Conservation (phyloP, 1,140 invertebrate species). For the Armadillidium nasatum region DNA sequence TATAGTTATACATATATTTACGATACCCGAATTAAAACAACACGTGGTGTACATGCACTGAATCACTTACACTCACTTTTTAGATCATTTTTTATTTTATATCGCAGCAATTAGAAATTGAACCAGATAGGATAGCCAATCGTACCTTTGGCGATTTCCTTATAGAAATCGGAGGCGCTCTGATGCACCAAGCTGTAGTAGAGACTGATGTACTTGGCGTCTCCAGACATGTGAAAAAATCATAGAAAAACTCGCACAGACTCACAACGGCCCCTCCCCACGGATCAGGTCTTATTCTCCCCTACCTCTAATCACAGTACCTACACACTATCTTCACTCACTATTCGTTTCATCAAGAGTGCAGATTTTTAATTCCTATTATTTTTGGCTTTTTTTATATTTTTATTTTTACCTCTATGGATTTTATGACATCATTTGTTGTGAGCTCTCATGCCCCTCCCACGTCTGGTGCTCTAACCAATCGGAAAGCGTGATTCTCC, state of each 20-base stretch:
- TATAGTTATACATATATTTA: not conserved
- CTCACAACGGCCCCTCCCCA: conserved; percentile 45
- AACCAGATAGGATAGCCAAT: conserved; percentile 19
- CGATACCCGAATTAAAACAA: conserved; percentile 16
- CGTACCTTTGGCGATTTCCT: conserved; percentile 44
- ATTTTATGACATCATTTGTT: conserved; percentile 46
- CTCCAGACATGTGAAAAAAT: conserved; percentile 46
- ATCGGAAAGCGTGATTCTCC: conserved; percentile 31
- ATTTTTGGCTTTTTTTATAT: conserved; percentile 34
- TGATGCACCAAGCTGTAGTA: conserved; percentile 45
- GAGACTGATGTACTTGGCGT: conserved; percentile 46
- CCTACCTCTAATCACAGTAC: conserved; percentile 28
- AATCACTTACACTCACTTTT: not conserved
- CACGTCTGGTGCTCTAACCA: conserved; percentile 36
- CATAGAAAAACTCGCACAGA: conserved; percentile 46
- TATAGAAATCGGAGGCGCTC: conserved; percentile 44
- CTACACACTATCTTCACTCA: conserved; percentile 39
- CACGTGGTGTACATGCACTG: conserved; percentile 22
- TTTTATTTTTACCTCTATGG: conserved; percentile 42
- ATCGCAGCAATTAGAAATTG: conserved; percentile 1
- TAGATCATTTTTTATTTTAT: not conserved
- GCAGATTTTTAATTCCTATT: conserved; percentile 43
- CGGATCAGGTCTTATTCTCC: conserved; percentile 35
- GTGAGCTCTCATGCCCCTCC: conserved; percentile 39
- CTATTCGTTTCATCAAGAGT: conserved; percentile 42